A percentile compares a stretch with the other conserved stretches of the same genome.
Conservation (phyloP, 2,888 invertebrate species). For the Pandemis heparana region DNA sequence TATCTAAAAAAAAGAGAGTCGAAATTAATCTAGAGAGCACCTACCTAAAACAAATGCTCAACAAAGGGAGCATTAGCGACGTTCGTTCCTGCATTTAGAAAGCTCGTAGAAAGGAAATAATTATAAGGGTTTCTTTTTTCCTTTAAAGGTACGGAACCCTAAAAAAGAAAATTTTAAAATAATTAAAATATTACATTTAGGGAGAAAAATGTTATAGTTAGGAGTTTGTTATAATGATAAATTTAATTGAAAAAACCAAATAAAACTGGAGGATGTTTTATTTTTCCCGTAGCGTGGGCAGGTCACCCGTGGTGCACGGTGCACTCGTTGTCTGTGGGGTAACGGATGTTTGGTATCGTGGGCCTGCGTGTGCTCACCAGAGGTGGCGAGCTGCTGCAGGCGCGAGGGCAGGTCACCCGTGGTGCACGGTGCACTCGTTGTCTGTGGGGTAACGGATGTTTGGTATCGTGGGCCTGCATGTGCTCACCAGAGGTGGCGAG, state of each 20-base stretch:
- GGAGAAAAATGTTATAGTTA: no score
- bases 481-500: conserved; percentile 83
- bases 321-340: conserved; percentile 89
- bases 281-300: conserved; percentile 87
- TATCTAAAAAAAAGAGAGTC: conserved; percentile 62
- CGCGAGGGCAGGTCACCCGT: conserved; percentile 92
- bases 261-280: no score
- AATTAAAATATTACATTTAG: no score
- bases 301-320: conserved; percentile 90
- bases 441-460: conserved; percentile 92
- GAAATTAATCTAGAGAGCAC: background rate
- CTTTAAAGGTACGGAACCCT: no score
- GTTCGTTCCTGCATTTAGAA: no score
- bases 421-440: conserved; percentile 88
- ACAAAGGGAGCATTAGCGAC: conserved; percentile 71
- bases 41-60: no score
- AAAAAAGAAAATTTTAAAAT: no score
- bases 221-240: no score
- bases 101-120: no score
- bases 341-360: conserved; percentile 89
- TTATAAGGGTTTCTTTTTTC: no score
- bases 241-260: no score
- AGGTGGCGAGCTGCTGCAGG: conserved; percentile 89
- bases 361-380: conserved; percentile 66
- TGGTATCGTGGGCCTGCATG: conserved; percentile 93